These are phyloP conservation scores for Dicyrtomina minuta DNA, from an alignment of 2,888 invertebrate genomes.

Conservation along the genomic window DNA sequence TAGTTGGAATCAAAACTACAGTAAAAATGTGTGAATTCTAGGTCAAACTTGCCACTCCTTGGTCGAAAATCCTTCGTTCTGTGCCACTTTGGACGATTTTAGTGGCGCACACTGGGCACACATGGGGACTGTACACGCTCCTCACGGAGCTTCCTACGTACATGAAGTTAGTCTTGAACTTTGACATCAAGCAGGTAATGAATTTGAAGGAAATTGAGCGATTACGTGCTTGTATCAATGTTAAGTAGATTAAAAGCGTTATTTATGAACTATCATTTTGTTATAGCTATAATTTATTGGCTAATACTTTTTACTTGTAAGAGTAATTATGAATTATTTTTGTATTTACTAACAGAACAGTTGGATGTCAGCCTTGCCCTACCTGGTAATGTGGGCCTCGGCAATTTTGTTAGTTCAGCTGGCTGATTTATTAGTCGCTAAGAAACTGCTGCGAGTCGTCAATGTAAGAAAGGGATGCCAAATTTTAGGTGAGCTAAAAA, in stretches of 20 bases:
- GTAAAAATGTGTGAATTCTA: conserved; percentile 56
- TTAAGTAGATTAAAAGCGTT: no score
- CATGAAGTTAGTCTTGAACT: conserved; percentile 69
- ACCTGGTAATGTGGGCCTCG: conserved; percentile 87
- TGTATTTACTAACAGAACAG: conserved; percentile 67
- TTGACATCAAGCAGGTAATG: conserved; percentile 70
- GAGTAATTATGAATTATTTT: background rate
- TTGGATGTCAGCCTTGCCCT: conserved; percentile 78
- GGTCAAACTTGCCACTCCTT: conserved; percentile 79
- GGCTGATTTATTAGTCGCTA: conserved; percentile 81
- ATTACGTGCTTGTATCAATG: no score
- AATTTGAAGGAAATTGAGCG: no score
- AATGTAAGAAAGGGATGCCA: conserved; percentile 66
- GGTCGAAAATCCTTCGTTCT: conserved; percentile 72
- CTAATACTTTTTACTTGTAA: background rate
- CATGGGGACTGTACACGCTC: conserved; percentile 67
- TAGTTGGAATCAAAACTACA: no score
- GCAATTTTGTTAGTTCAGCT: conserved; percentile 79
- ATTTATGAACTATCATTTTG: background rate
- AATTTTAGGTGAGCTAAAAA: conserved; percentile 19
- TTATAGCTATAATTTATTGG: background rate
- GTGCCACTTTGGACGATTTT: conserved; percentile 86
- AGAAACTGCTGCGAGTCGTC: conserved; percentile 71
- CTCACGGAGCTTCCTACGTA: conserved; percentile 79
- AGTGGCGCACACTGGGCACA: conserved; percentile 56